A percentile compares a stretch with the other conserved stretches of the same genome.
phyloP scores from a whole-genome alignment of 2,113 vertebrate species.

The Boleophthalmus pectinirostris region DNA sequence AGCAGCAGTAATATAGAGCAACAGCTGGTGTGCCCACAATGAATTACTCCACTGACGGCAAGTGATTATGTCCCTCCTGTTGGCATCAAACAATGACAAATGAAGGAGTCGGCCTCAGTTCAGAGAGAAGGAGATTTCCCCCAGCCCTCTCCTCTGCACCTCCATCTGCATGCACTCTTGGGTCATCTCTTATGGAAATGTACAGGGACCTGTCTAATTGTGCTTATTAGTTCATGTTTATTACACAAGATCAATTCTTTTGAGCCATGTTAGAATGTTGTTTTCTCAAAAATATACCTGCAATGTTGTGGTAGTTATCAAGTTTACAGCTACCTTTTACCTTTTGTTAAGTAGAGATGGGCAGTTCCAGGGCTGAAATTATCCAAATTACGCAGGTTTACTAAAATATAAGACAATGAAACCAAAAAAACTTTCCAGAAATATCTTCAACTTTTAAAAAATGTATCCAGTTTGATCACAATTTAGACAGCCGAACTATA shows the following conservation, averaged over 20 bases:
- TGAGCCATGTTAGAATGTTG: too few relatives aligned
- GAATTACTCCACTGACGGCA: constrained; percentile 60
- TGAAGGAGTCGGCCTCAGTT: constrained; percentile 49
- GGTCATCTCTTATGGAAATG: neutral
- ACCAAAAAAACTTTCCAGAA: too few relatives aligned
- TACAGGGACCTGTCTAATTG: neutral
- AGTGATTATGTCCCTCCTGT: constrained; percentile 64
- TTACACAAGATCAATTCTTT: neutral
- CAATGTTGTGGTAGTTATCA: too few relatives aligned
- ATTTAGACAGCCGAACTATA: neutral
- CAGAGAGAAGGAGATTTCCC: constrained; percentile 35
- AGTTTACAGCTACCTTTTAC: too few relatives aligned
- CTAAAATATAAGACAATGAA: too few relatives aligned
- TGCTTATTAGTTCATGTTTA: neutral
- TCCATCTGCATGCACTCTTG: constrained; percentile 27
- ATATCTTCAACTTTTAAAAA: too few relatives aligned
- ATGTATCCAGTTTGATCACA: neutral
- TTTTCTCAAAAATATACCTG: too few relatives aligned
- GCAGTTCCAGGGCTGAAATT: too few relatives aligned
- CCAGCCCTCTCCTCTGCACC: constrained; percentile 39
- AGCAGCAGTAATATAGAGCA: constrained; percentile 16
- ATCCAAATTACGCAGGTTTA: too few relatives aligned
- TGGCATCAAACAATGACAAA: constrained; percentile 58
- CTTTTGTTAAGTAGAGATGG: too few relatives aligned
- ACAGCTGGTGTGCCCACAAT: constrained; percentile 58